Evolutionary conservation across 2,797 vertebrate genomes (phyloP).

Genomic region (Monodelphis domestica): DNA sequence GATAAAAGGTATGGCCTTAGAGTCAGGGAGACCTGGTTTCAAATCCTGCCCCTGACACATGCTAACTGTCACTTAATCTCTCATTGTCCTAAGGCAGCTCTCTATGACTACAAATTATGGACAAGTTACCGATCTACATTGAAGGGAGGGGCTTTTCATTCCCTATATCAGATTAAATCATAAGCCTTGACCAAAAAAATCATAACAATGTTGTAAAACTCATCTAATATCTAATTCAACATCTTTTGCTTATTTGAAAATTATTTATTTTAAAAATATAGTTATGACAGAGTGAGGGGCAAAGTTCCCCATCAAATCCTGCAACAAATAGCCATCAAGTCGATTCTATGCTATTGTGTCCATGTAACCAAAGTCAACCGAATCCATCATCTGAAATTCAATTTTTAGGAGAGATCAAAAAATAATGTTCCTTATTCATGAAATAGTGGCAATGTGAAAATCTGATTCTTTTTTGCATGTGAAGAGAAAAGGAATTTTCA

Average conservation of each 20-base stretch:
- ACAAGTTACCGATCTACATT: background rate
- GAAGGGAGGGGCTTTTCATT: background rate
- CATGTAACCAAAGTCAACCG: background rate
- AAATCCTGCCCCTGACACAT: background rate
- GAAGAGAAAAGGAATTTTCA: background rate
- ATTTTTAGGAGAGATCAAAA: background rate
- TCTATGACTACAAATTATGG: background rate
- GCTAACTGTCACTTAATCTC: background rate
- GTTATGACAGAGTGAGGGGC: background rate
- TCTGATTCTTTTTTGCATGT: background rate
- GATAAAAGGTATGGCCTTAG: background rate
- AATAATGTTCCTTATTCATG: background rate
- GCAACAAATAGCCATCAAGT: background rate
- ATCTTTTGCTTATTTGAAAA: background rate
- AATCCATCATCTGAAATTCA: background rate
- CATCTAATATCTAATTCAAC: background rate
- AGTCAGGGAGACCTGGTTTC: background rate
- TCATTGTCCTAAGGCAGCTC: background rate
- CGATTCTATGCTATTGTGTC: background rate
- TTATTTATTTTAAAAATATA: background rate
- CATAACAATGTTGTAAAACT: background rate
- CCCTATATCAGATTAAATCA: background rate
- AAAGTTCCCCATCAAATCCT: background rate
- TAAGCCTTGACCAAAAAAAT: background rate
- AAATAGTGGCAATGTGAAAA: background rate